Base-by-base conservation (phyloP, 1,140 invertebrate genomes). In the Gerris buenoi region DNA sequence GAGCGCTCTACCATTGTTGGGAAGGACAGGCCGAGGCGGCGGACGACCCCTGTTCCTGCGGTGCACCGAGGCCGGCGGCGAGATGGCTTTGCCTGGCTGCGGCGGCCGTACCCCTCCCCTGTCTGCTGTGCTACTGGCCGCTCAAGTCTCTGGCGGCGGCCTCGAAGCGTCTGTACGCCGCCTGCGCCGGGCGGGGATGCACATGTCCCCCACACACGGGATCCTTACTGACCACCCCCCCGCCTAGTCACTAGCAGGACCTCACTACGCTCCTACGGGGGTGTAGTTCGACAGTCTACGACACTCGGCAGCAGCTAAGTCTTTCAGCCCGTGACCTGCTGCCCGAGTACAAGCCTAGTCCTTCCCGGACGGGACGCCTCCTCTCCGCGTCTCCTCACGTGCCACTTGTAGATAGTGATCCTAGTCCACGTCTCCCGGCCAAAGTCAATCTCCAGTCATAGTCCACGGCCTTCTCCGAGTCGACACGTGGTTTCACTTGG, bases 91-190 rank as follows among this genome's bases (percentile, higher is more conserved):
- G 91, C 77, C 83, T 96, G 72, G 85, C 84, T 25, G 84, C 88
- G 25, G 81, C 94, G 70, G 83, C 90, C 33, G 77, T 91, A 70
- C 81, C 86, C 70, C 82, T 96, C 77, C 93, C 93, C 68, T 95
- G 93, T 78, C 81, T 96, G 68, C 87, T 88, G 77, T 88, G 89
- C 75, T 96, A 96, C 79, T 95, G 91, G 90, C 93, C 93, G 65
- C 83, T 93, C 75, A 84, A 86, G 73, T 89, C 87, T 27, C 88
- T 85, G 76, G 85, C 92, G 69, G 83, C 85, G 67, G 79, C 86
- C 64, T 87, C 87, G 77, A 91, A 92, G 76, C 81, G 83, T 70
- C 87, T 86, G 73, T 94, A 95, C 79, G 88, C 88, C 68, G 82
- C 85, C 69, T 86, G 87, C 76, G 84, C 84, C 13, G 82, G 84